phyloP scores from a whole-genome alignment of 2,113 vertebrate species.

The Sakesphorus luctuosus region DNA sequence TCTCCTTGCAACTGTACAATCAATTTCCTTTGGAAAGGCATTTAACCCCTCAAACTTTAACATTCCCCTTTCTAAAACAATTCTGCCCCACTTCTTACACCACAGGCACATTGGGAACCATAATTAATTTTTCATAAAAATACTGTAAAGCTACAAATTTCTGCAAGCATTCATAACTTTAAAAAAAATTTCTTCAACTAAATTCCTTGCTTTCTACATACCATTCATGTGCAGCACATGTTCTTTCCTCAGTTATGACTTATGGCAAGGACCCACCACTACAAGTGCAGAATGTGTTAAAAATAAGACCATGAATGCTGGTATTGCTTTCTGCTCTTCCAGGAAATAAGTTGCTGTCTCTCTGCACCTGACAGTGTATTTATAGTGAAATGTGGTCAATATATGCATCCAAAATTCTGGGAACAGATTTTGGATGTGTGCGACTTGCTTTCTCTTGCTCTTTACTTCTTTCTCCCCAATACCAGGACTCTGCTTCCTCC shows the following conservation, averaged over 20 bases:
- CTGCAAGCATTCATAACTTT: accelerated
- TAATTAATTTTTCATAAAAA: background rate
- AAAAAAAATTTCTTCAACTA: background rate
- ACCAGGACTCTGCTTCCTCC: background rate
- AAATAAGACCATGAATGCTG: background rate
- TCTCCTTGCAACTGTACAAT: background rate
- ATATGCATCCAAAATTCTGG: background rate
- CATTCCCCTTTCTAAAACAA: background rate
- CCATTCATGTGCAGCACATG: background rate
- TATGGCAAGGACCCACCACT: background rate
- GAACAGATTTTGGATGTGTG: background rate
- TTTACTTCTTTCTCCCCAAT: background rate
- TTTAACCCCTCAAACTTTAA: background rate
- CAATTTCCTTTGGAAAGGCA: background rate
- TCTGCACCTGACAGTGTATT: background rate
- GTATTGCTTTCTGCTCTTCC: background rate
- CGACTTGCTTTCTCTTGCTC: background rate
- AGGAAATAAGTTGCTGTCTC: background rate
- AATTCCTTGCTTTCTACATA: background rate
- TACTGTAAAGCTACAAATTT: background rate
- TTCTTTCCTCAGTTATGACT: background rate
- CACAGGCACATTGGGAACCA: background rate
- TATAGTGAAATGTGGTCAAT: background rate
- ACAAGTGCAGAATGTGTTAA: background rate
- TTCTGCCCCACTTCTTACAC: background rate